phyloP scores from a whole-genome alignment of 2,113 vertebrate species.

The Percina caprodes region DNA sequence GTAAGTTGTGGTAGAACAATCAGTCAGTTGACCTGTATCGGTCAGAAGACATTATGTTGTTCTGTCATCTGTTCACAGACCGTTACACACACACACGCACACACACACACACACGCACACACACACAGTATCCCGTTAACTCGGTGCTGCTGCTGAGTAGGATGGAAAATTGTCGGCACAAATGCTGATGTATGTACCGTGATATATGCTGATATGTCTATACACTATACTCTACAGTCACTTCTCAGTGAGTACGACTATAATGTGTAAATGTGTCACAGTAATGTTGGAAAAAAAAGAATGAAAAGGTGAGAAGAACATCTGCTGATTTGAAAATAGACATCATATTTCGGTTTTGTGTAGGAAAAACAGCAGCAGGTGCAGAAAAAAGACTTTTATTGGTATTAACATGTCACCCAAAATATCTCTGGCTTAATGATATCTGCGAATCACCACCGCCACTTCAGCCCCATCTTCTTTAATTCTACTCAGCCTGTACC shows the following conservation, averaged over 20 bases:
- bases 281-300: not conserved
- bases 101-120: constrained; percentile 5
- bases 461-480: constrained; percentile 59
- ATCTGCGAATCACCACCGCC: constrained; percentile 50
- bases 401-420: constrained; percentile 55
- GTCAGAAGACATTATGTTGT: constrained; percentile 26
- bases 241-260: constrained; percentile 15
- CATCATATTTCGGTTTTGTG: constrained; percentile 10
- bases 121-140: constrained; percentile 12
- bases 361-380: not conserved
- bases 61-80: constrained; percentile 24
- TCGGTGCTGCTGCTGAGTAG: constrained; percentile 14
- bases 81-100: not conserved
- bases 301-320: constrained; percentile 3
- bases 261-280: not conserved
- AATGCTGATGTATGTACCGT: constrained; percentile 28
- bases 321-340: constrained; percentile 22
- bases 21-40: constrained; percentile 41
- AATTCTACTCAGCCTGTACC: constrained; percentile 48
- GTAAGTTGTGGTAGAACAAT: not conserved
- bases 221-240: not conserved
- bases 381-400: constrained; percentile 22
- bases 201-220: constrained; percentile 26
- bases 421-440: constrained; percentile 46
- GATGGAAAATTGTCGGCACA: constrained; percentile 8